Conservation (phyloP, 2,888 invertebrate species). For the Temnothorax ravouxi region DNA sequence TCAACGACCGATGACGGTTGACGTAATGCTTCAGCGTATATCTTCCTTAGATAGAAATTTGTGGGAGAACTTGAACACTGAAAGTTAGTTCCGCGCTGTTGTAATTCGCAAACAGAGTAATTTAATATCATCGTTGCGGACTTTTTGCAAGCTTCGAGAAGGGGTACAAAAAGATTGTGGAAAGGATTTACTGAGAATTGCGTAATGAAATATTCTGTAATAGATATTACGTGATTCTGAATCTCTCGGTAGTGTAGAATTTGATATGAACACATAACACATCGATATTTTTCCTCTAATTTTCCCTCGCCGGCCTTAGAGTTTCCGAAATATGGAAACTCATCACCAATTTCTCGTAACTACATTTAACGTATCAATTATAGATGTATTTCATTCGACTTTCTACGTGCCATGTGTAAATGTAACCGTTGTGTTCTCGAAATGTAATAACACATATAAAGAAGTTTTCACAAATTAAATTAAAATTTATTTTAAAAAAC, state of each 20-base stretch:
- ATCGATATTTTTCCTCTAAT: conserved; percentile 3
- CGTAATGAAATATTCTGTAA: background rate
- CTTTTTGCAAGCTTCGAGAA: conserved; percentile 2
- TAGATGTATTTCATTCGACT: conserved; percentile 20
- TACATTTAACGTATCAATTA: conserved; percentile 14
- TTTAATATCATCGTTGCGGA: conserved; percentile 29
- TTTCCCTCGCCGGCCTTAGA: background rate
- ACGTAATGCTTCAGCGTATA: conserved; percentile 13
- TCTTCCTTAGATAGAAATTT: conserved; percentile 18
- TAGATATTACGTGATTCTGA: background rate
- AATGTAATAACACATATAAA: background rate
- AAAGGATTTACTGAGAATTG: background rate
- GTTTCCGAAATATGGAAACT: conserved; percentile 31
- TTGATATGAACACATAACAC: background rate
- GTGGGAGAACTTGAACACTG: conserved; percentile 29
- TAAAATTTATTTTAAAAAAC: background rate
- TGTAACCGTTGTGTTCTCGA: background rate
- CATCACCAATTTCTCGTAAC: conserved; percentile 20
- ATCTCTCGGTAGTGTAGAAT: background rate
- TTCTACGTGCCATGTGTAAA: conserved; percentile 11
- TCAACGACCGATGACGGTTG: background rate
- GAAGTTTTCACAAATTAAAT: background rate
- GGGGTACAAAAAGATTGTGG: background rate
- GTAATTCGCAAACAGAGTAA: conserved; percentile 16
- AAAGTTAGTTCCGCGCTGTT: conserved; percentile 35